Conservation (phyloP, 2,113 vertebrate genomes). For the Carassius auratus region DNA sequence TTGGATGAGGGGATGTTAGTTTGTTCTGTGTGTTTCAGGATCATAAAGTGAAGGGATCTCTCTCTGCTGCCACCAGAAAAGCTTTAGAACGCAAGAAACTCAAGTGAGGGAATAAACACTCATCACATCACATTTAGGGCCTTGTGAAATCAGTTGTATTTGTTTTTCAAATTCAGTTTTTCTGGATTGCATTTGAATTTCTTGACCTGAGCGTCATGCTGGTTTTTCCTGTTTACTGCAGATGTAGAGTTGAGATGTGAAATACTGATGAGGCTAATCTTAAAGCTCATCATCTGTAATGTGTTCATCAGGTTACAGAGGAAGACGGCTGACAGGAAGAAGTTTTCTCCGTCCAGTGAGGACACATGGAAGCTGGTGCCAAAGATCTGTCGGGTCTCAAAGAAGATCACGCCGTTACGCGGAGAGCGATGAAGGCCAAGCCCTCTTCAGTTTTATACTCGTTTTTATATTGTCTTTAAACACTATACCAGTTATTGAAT, state of each 20-base stretch:
- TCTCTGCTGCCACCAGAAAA: constrained; percentile 73
- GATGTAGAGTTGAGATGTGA: too few relatives aligned
- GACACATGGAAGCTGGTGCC: constrained; percentile 19
- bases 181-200: too few relatives aligned
- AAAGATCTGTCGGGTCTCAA: constrained; percentile 57
- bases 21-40: constrained; percentile 55
- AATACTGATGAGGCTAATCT: not conserved
- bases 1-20: not conserved
- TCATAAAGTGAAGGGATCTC: constrained; percentile 57
- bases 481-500: too few relatives aligned
- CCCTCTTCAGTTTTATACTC: too few relatives aligned
- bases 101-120: constrained; percentile 62
- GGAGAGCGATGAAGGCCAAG: too few relatives aligned
- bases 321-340: constrained; percentile 56
- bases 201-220: too few relatives aligned
- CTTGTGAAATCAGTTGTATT: too few relatives aligned
- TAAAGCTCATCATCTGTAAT: not conserved
- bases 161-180: too few relatives aligned
- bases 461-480: not conserved
- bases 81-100: constrained; percentile 70
- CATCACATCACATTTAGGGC: too few relatives aligned
- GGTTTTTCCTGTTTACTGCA: too few relatives aligned
- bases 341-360: constrained; percentile 12
- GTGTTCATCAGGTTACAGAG: constrained; percentile 66
- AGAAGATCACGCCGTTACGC: not conserved